Evolutionary conservation across 2,888 invertebrate species (phyloP).

Genomic region (Lasius fuliginosus): DNA sequence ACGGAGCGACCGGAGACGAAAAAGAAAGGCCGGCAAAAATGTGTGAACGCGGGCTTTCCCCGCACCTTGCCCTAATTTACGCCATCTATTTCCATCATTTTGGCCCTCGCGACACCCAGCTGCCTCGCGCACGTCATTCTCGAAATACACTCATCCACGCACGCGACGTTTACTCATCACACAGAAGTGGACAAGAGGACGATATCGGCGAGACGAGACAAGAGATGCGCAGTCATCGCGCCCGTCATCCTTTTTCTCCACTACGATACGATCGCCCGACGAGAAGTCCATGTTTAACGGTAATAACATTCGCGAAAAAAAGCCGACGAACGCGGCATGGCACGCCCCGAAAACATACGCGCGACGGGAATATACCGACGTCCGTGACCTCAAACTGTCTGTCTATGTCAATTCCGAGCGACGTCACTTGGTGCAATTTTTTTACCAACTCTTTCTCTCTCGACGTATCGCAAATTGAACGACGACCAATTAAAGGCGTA

Average conservation of each 20-base stretch:
- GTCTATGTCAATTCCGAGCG: conserved; percentile 57
- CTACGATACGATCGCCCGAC: neutral
- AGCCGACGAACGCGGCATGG: conserved; percentile 38
- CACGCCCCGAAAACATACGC: conserved; percentile 70
- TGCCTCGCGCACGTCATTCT: conserved; percentile 53
- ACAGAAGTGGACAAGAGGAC: neutral
- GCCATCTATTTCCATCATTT: conserved; percentile 69
- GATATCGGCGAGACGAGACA: neutral
- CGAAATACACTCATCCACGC: conserved; percentile 62
- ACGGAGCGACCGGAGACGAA: neutral
- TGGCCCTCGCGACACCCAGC: conserved; percentile 45
- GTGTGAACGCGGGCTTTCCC: conserved; percentile 36
- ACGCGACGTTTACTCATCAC: conserved; percentile 44
- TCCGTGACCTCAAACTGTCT: conserved; percentile 77
- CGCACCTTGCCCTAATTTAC: conserved; percentile 71
- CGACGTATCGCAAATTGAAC: neutral
- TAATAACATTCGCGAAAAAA: conserved; percentile 62
- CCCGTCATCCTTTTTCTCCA: neutral
- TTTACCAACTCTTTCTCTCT: conserved; percentile 18
- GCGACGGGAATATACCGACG: conserved; percentile 54
- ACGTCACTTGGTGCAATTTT: conserved; percentile 25
- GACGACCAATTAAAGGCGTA: conserved; percentile 16
- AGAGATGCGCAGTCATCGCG: conserved; percentile 30
- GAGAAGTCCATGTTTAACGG: conserved; percentile 59
- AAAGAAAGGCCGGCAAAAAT: conserved; percentile 22